A percentile compares a stretch with the other conserved stretches of the same genome.
These are phyloP conservation scores for Malacoraja senta DNA, from an alignment of 2,797 vertebrate species.

Conservation along the genomic window DNA sequence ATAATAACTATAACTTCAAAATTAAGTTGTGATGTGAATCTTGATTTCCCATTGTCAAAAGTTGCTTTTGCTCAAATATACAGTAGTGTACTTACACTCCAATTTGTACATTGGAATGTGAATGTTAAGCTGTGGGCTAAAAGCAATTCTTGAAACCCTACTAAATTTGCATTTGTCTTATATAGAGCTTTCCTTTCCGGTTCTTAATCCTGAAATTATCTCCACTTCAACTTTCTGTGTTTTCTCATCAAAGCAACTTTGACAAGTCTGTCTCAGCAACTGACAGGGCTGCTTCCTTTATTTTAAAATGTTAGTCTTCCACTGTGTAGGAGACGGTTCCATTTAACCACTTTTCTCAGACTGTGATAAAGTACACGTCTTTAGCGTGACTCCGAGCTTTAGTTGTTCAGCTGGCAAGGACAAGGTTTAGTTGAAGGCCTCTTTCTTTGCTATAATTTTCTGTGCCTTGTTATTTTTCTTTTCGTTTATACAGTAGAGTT, in stretches of 20 bases:
- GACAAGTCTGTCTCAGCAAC: neutral
- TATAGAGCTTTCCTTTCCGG: too few relatives aligned
- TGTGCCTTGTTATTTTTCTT: neutral
- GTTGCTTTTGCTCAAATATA: neutral
- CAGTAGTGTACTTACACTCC: neutral
- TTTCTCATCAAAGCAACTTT: neutral
- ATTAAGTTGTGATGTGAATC: conserved; percentile 10
- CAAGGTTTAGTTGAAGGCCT: neutral
- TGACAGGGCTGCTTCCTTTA: neutral
- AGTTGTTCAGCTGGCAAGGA: too few relatives aligned
- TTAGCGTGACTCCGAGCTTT: too few relatives aligned
- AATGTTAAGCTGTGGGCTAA: neutral
- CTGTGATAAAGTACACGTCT: too few relatives aligned
- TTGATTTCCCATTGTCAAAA: neutral
- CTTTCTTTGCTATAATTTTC: neutral
- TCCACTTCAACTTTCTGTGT: neutral
- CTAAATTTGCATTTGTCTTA: neutral
- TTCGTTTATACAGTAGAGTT: neutral
- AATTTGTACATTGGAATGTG: neutral
- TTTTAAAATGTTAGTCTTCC: neutral
- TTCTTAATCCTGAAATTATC: neutral
- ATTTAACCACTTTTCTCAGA: neutral
- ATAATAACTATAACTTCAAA: neutral
- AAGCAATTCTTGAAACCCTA: neutral
- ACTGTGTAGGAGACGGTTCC: neutral